Evolutionary conservation across 2,113 vertebrate genomes (phyloP).

Genomic region (Neotragus pygmaeus): DNA sequence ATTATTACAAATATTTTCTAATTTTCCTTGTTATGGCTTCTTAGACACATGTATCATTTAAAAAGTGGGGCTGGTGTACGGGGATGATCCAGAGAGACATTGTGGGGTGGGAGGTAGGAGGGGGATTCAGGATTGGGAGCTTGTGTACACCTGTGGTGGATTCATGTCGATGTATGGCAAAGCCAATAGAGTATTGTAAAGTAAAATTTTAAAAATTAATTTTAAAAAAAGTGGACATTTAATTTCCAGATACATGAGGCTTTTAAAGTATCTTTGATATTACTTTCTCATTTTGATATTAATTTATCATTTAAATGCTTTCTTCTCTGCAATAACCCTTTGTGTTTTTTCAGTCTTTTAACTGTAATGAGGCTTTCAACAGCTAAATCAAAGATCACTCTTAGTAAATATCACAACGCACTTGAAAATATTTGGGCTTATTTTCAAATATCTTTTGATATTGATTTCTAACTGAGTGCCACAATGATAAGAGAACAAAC

Average conservation of each 20-base stretch:
- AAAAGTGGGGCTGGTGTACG: too few relatives aligned
- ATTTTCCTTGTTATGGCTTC: not conserved
- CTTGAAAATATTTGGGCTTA: not conserved
- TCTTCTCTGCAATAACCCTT: not conserved
- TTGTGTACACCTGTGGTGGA: too few relatives aligned
- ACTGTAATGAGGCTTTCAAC: not conserved
- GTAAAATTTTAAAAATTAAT: too few relatives aligned
- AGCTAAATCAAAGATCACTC: not conserved
- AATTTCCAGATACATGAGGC: not conserved
- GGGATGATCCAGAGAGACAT: too few relatives aligned
- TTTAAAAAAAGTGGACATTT: not conserved
- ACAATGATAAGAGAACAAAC: not conserved
- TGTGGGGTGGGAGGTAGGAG: too few relatives aligned
- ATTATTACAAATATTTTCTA: too few relatives aligned
- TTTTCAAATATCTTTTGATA: not conserved
- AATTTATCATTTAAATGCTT: not conserved
- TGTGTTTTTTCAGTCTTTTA: not conserved
- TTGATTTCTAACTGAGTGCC: not conserved
- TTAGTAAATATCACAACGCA: not conserved
- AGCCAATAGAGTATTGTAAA: too few relatives aligned
- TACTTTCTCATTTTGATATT: not conserved
- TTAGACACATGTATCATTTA: not conserved
- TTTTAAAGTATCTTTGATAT: not conserved
- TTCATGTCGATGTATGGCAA: too few relatives aligned
- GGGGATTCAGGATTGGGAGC: too few relatives aligned